Evolutionary conservation across 2,888 invertebrate genomes (phyloP).

Genomic region (Xestia rhomboidea): DNA sequence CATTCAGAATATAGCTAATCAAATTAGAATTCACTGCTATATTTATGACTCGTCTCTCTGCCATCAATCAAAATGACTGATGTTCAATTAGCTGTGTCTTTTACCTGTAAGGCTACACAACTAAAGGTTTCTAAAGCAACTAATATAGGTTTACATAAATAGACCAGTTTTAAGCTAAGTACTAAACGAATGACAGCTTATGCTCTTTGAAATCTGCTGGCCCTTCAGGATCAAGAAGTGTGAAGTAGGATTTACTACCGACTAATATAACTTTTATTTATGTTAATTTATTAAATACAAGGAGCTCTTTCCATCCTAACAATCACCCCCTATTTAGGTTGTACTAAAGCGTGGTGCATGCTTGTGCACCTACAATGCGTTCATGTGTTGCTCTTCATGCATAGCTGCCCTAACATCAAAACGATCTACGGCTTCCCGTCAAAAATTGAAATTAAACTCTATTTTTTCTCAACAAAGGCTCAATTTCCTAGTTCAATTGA

Average conservation of each 20-base stretch:
- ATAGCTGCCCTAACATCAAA: constrained; percentile 80
- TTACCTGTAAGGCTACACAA: neutral
- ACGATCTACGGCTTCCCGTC: constrained; percentile 71
- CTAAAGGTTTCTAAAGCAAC: neutral
- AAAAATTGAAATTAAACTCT: constrained; percentile 77
- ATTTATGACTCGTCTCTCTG: neutral
- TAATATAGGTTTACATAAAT: neutral
- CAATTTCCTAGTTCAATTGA: constrained; percentile 70
- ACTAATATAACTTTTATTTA: constrained; percentile 22
- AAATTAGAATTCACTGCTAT: neutral
- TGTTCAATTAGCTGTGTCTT: neutral
- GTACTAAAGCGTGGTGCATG: constrained; percentile 87
- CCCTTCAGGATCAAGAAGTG: neutral
- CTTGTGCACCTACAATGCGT: constrained; percentile 86
- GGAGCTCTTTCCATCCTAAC: constrained; percentile 74
- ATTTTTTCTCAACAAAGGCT: constrained; percentile 67
- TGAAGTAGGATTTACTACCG: constrained; percentile 22
- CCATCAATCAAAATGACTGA: constrained; percentile 10
- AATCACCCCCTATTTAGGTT: constrained; percentile 79
- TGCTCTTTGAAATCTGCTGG: neutral
- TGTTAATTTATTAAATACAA: constrained; percentile 48
- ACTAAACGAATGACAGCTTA: neutral
- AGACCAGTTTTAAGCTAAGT: neutral
- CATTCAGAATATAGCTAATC: neutral
- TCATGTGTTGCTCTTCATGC: constrained; percentile 86